A percentile compares a stretch with the other conserved stretches of the same genome.
These are phyloP conservation scores for Acleris emargana DNA, from an alignment of 2,888 invertebrate species.

Conservation along the genomic window DNA sequence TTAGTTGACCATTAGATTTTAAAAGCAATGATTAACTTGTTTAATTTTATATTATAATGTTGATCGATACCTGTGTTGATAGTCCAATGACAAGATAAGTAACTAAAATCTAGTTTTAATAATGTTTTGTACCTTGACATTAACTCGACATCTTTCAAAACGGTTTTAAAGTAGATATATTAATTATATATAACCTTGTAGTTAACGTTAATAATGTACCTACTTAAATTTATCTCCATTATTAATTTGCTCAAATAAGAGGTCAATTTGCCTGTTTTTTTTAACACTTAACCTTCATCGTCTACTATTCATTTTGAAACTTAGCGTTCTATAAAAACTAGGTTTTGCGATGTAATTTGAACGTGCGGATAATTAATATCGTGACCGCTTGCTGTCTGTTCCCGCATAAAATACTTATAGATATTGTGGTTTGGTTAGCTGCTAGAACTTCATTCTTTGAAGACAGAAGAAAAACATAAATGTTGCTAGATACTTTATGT, in stretches of 20 bases:
- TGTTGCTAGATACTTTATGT: too few relatives aligned
- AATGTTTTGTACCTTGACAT: background rate
- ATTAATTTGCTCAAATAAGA: background rate
- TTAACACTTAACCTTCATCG: too few relatives aligned
- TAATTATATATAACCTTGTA: conserved; percentile 1
- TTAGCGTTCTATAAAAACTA: conserved; percentile 7
- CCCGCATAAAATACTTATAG: background rate
- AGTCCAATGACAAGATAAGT: too few relatives aligned
- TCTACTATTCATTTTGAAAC: background rate
- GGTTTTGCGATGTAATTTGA: conserved; percentile 22
- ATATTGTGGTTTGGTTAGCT: conserved; percentile 1
- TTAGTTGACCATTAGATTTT: too few relatives aligned
- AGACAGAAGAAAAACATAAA: too few relatives aligned
- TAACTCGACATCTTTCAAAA: background rate
- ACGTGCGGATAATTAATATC: conserved; percentile 27
- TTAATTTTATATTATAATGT: too few relatives aligned
- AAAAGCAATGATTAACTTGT: too few relatives aligned
- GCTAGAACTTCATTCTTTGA: too few relatives aligned
- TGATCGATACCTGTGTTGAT: too few relatives aligned
- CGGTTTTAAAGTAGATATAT: background rate
- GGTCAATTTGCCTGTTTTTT: too few relatives aligned
- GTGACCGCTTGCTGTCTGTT: conserved; percentile 20
- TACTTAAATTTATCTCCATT: background rate
- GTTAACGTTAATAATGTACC: background rate
- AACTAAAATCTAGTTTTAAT: too few relatives aligned